Evolutionary conservation across 2,113 vertebrate genomes (phyloP).

Genomic region (Meleagris gallopavo): DNA sequence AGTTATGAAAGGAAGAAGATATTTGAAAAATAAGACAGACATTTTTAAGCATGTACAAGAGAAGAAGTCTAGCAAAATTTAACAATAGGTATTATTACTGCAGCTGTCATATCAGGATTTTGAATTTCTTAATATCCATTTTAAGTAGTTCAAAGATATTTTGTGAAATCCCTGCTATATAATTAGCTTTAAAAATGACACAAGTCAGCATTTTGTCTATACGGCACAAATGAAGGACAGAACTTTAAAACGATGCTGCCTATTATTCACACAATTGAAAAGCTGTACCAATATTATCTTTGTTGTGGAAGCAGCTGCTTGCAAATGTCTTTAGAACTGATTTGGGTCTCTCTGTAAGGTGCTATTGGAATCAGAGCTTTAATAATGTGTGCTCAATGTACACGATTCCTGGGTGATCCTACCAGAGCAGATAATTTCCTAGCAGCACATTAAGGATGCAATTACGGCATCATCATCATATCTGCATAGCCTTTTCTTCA

Average conservation of each 20-base stretch:
- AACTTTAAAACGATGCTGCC: not conserved
- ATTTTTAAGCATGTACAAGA: conserved; percentile 38
- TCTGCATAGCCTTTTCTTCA: not conserved
- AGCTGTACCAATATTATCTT: conserved; percentile 2
- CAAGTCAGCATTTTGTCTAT: conserved; percentile 11
- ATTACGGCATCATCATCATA: not conserved
- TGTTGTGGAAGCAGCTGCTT: not conserved
- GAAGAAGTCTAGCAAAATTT: conserved; percentile 40
- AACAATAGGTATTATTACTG: conserved; percentile 49
- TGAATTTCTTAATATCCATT: conserved; percentile 37
- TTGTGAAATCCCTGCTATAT: conserved; percentile 42
- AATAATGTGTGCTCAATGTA: not conserved
- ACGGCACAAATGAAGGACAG: not conserved
- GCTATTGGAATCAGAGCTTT: not conserved
- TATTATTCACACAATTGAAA: conserved; percentile 27
- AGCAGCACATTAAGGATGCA: not conserved
- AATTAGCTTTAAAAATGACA: conserved; percentile 52
- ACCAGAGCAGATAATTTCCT: not conserved
- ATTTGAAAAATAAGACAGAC: conserved; percentile 43
- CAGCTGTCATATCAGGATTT: conserved; percentile 41
- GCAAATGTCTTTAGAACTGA: conserved; percentile 35
- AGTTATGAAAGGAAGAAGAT: conserved; percentile 25
- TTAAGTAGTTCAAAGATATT: conserved; percentile 43
- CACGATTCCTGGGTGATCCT: not conserved
- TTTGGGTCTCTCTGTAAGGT: not conserved